These are phyloP conservation scores for Dusona sp. DNA, from an alignment of 2,888 invertebrate genomes.

Conservation along the genomic window DNA sequence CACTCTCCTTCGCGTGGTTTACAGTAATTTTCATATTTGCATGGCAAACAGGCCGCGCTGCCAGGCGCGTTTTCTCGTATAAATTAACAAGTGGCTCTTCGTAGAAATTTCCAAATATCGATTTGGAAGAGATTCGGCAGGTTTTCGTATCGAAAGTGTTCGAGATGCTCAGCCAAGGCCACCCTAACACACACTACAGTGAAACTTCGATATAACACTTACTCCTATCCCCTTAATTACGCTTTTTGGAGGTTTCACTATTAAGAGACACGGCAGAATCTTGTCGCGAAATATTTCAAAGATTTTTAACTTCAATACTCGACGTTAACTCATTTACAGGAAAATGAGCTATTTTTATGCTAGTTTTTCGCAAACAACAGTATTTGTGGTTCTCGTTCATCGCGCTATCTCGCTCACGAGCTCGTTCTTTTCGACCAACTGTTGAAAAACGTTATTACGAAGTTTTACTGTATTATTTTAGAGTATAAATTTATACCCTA, in stretches of 20 bases:
- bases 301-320: background rate
- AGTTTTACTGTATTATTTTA: background rate
- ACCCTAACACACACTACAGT: background rate
- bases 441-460: background rate
- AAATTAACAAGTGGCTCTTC: background rate
- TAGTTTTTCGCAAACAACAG: background rate
- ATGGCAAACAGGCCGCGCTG: background rate
- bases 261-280: background rate
- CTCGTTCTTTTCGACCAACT: background rate
- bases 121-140: background rate
- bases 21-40: background rate
- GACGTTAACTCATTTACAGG: background rate
- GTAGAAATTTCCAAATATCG: background rate
- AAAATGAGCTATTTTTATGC: background rate
- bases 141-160: background rate
- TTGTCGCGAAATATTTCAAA: background rate
- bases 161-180: background rate
- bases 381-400: background rate
- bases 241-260: background rate
- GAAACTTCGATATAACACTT: slow-evolving; percentile 2
- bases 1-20: background rate
- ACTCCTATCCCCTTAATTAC: background rate
- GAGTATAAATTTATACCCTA: background rate
- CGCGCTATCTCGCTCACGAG: background rate
- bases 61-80: background rate